Evolutionary conservation across 2,888 invertebrate genomes (phyloP), one percentile per base, ranked within the genome.

Genomic region (Phaedon cochleariae): DNA sequence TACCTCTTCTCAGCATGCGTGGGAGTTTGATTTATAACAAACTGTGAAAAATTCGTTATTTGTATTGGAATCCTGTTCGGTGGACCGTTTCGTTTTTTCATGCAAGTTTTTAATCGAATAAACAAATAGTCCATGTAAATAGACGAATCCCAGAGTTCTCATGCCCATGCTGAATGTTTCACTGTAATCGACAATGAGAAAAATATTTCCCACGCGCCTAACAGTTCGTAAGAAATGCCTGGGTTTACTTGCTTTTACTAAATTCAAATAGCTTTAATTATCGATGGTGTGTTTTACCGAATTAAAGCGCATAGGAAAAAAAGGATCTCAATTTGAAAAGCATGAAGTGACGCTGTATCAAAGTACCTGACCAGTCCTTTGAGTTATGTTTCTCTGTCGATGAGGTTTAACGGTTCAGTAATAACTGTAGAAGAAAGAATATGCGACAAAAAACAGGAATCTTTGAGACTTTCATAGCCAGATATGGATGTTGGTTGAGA

Each of bases 181-280:
- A 26, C 4, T 45, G 26, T 49, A 49, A 53, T 62, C 26, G 37
- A 58, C 21, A 51, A 59, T 45, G 55, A 31, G 60, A 63, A 67
- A 65, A 65, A 58, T 29, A 15, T 59, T 69, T 69, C 69, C 62
- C 69, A 69, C 69, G 69, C 53, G n/a, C n/a, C n/a, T 65, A 65
- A 62, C 59, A 22, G 60, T 5, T 52, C 41, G 29, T 37, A 55
- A 59, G 59, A 62, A 53, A 55, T 58, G 63, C 2, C 45, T 55
- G 48, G 54, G 60, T 57, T 65, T 65, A 65, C 64, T 66, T 66
- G 62, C 69, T 69, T 67, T 69, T 69, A 69, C 69, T 60, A 60
- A 68, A 71, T 70, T 70, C 69, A 64, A 73, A 71, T 68, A 68
- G 65, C 69, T 60, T 58, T 61, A 37, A 73, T 73, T 73, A 72